Evolutionary conservation across 1,140 invertebrate genomes (phyloP), one percentile per base, ranked within the genome.

Genomic region (Lepidotrigona ventralis): DNA sequence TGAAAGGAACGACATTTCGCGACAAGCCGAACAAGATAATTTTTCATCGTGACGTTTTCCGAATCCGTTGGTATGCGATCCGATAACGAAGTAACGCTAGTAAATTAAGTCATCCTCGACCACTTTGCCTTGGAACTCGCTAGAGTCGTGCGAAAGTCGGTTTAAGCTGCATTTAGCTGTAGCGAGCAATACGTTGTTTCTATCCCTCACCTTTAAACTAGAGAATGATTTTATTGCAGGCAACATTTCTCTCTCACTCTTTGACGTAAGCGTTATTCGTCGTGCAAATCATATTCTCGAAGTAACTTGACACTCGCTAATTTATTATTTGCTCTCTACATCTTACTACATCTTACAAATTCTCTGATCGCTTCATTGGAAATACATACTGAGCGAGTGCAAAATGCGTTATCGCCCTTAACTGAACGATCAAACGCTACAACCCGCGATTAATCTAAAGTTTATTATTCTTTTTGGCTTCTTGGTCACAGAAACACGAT

Each of bases 401-500:
- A 11, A 19, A 76, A 11, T 23, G 17, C 23, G 68, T 46, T 51
- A 58, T 39, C 53, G 64, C 68, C 33, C 66, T 60, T 15, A 6
- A 39, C 23, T 74, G 6, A 64, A 39, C 29, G 53, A 39, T 68
- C 21, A 56, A 33, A 81, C 72, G 71, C 71, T 68, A 56, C 33
- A n/a, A 68, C 19, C 23, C 71, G 79, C 74, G 81, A 77, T 75
- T 85, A 51, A 71, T 68, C 39, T 29, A 51, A 81, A 64, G 19
- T 74, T 86, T 87, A 70, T 87, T 78, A 71, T 87, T 87, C 85
- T 78, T 89, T 88, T 92, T 92, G 91, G 94, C 93, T 94, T 91
- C 85, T 93, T 93, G 90, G 90, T 94, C 92, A 93, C 92, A 92
- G 90, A 92, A 91, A 93, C 90, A 94, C 93, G 93, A 90, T 90